Evolutionary conservation across 2,797 vertebrate genomes (phyloP).

Genomic region (Rhinella marina): DNA sequence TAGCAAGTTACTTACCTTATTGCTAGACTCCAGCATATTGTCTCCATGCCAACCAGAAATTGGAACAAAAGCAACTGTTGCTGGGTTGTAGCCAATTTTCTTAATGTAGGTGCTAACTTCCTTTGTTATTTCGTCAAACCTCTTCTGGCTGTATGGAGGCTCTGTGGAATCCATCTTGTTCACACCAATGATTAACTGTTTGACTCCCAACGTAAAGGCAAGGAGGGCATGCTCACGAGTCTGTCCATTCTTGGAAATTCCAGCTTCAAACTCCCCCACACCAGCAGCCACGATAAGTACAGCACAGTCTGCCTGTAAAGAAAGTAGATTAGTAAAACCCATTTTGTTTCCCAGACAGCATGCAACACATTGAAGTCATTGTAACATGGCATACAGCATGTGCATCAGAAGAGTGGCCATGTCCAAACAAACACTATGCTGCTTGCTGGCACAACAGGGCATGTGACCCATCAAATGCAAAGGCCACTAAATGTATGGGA

Average conservation of each 20-base stretch:
- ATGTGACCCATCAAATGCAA: too few species aligned
- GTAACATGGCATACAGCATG: too few species aligned
- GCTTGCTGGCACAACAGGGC: too few species aligned
- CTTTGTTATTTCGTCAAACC: constrained; percentile 63
- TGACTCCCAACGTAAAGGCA: constrained; percentile 63
- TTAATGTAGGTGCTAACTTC: constrained; percentile 64
- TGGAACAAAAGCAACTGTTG: constrained; percentile 77
- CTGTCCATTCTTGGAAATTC: constrained; percentile 67
- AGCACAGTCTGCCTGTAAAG: constrained; percentile 61
- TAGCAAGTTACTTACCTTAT: constrained; percentile 67
- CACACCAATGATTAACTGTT: constrained; percentile 72
- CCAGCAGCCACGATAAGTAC: constrained; percentile 61
- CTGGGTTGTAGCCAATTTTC: constrained; percentile 62
- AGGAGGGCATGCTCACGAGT: constrained; percentile 62
- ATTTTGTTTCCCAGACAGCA: too few species aligned
- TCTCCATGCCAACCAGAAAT: constrained; percentile 85
- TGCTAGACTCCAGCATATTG: constrained; percentile 82
- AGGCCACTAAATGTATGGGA: too few species aligned
- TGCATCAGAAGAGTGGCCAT: too few species aligned
- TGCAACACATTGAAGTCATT: too few species aligned
- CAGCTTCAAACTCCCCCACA: constrained; percentile 63
- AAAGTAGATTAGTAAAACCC: not conserved
- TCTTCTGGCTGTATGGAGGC: constrained; percentile 61
- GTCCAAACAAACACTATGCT: too few species aligned
- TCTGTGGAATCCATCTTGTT: constrained; percentile 86